A percentile compares a stretch with the other conserved stretches of the same genome.
Evolutionary conservation across 30 jellyfish, hydroid and myxozoan species (phyloP).

Genomic region (Hydractinia symbiolongicarpus): DNA sequence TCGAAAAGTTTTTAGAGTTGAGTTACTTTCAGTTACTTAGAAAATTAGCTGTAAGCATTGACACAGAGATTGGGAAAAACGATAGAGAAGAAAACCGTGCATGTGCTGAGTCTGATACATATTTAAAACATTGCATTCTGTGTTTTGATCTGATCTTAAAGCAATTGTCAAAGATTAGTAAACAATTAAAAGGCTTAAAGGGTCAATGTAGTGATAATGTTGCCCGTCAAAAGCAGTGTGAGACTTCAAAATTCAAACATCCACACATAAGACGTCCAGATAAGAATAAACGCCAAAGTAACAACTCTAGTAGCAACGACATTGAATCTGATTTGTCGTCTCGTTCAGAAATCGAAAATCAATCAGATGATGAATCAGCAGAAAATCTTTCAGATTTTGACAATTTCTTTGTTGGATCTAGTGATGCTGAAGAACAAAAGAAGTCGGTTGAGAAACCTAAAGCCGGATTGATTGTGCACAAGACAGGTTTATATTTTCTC

Average conservation of each 20-base stretch:
- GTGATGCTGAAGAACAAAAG: background rate
- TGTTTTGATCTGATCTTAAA: slow-evolving; percentile 1
- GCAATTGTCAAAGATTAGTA: slow-evolving; percentile 10
- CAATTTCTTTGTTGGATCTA: slow-evolving; percentile 5
- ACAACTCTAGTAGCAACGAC: background rate
- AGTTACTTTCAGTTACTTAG: background rate
- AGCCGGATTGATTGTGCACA: background rate
- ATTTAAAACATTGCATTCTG: background rate
- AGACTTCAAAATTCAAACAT: background rate
- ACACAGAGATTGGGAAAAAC: background rate
- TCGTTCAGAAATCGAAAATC: background rate
- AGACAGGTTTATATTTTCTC: no score
- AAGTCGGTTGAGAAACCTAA: background rate
- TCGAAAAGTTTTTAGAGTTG: slow-evolving; percentile 11
- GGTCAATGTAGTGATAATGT: slow-evolving; percentile 1
- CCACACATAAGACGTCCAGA: background rate
- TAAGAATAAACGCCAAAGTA: background rate
- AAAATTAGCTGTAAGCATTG: background rate
- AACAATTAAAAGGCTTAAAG: slow-evolving; percentile 1
- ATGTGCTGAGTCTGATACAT: background rate
- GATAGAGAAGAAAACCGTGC: background rate
- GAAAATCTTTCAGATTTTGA: slow-evolving; percentile 21
- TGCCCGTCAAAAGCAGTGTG: background rate
- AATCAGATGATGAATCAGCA: slow-evolving; percentile 23
- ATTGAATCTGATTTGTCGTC: background rate